Conservation (phyloP, 2,888 invertebrate genomes). For the Coremacera marginata region DNA sequence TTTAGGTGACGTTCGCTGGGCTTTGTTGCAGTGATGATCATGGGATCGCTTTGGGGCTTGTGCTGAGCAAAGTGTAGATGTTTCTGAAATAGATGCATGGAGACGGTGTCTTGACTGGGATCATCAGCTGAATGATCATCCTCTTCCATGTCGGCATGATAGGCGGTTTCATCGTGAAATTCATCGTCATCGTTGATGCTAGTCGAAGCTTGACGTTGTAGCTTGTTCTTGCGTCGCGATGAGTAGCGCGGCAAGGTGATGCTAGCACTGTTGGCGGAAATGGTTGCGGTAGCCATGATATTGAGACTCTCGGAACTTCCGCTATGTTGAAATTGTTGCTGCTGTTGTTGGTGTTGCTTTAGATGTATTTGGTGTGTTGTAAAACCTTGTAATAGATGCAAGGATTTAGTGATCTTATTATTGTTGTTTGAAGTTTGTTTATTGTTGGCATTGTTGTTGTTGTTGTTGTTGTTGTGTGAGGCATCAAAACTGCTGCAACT, state of each 20-base stretch:
- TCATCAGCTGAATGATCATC: constrained; percentile 43
- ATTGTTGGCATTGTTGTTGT: background rate
- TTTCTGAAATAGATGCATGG: background rate
- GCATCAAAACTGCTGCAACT: constrained; percentile 27
- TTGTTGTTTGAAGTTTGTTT: constrained; percentile 7
- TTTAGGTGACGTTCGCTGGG: constrained; percentile 53
- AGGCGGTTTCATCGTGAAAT: constrained; percentile 52
- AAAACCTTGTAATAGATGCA: background rate
- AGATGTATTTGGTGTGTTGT: constrained; percentile 10
- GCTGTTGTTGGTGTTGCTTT: constrained; percentile 33
- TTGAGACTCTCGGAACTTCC: background rate
- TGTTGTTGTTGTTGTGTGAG: constrained; percentile 13
- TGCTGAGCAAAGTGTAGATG: constrained; percentile 22
- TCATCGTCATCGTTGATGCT: constrained; percentile 5
- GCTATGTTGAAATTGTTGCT: background rate
- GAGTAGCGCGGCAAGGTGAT: background rate
- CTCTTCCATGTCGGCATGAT: constrained; percentile 59
- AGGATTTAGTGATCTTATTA: constrained; percentile 13
- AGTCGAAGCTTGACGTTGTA: constrained; percentile 57
- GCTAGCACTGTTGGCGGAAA: background rate
- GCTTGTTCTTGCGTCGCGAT: constrained; percentile 52
- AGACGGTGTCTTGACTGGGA: constrained; percentile 11
- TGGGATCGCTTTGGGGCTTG: constrained; percentile 23
- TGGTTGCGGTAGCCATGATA: background rate
- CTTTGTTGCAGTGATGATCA: constrained; percentile 30